Evolutionary conservation across 2,113 vertebrate species (phyloP), one percentile per base, ranked within the genome.

Genomic region (Menidia beryllina): DNA sequence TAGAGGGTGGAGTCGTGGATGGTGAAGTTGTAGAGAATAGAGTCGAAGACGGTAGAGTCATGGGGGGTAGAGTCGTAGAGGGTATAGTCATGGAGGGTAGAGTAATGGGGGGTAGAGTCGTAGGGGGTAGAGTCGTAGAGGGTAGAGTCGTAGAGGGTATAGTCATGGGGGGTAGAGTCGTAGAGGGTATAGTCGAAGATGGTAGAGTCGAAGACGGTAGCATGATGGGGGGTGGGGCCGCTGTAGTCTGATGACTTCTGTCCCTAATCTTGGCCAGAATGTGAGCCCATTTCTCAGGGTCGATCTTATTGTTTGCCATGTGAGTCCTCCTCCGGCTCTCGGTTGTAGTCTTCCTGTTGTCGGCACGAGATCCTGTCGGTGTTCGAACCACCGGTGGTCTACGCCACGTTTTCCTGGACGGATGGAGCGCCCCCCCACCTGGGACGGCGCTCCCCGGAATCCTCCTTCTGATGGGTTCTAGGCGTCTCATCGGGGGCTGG

Each of bases 181-280:
- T n/a, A n/a, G n/a, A n/a, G n/a, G n/a, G n/a, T n/a, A n/a, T n/a
- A n/a, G n/a, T n/a, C n/a, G n/a, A n/a, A n/a, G n/a, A n/a, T n/a
- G n/a, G n/a, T n/a, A n/a, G n/a, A n/a, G n/a, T n/a, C n/a, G n/a
- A n/a, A n/a, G n/a, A n/a, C n/a, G n/a, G n/a, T n/a, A n/a, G n/a
- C n/a, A n/a, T n/a, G n/a, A n/a, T n/a, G n/a, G n/a, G n/a, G n/a
- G n/a, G n/a, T n/a, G n/a, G n/a, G n/a, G n/a, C n/a, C n/a, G n/a
- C 90, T 0, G 72, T 75, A 82, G 76, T 95, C 4, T 84, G 75
- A 77, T 74, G 2, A 13, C 88, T 94, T 71, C 83, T 94, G 12
- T 94, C 92, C 7, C 96, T 94, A 1, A 98, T 95, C 45, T 96
- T 94, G 21, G 96, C 95, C 70, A 99, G 82, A 86, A 98, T 97